These are phyloP conservation scores for Dreissena polymorpha DNA, from an alignment of 1,140 invertebrate species.

Conservation along the genomic window DNA sequence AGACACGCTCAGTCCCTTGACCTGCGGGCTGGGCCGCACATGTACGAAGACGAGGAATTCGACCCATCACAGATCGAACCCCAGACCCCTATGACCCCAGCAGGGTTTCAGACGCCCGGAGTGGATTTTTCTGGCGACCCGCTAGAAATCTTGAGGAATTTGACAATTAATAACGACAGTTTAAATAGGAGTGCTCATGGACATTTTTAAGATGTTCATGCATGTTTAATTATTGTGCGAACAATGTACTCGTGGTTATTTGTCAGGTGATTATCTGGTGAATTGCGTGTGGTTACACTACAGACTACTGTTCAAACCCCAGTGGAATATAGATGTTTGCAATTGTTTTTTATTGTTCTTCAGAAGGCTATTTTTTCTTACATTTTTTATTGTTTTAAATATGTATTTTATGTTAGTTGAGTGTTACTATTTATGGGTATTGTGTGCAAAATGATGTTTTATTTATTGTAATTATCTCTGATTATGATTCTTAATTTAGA, in stretches of 20 bases:
- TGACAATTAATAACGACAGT: constrained; percentile 72
- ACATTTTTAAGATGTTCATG: constrained; percentile 20
- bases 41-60: constrained; percentile 41
- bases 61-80: constrained; percentile 64
- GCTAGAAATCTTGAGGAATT: constrained; percentile 72
- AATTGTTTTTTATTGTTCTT: not conserved
- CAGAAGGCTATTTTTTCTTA: not conserved
- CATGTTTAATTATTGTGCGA: not conserved
- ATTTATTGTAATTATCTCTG: too few species aligned
- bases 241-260: not conserved
- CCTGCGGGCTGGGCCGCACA: constrained; percentile 56
- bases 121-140: constrained; percentile 71
- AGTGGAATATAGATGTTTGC: not conserved
- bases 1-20: constrained; percentile 43
- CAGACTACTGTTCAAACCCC: not conserved
- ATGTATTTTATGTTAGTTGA: not conserved
- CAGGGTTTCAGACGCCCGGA: constrained; percentile 72
- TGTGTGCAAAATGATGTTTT: too few species aligned
- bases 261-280: not conserved
- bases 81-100: constrained; percentile 73
- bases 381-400: not conserved
- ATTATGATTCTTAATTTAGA: too few species aligned
- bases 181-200: constrained; percentile 51
- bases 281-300: not conserved
- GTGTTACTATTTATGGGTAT: too few species aligned